Evolutionary conservation across 2,113 vertebrate species (phyloP).

Genomic region (Urocynchramus pylzowi): DNA sequence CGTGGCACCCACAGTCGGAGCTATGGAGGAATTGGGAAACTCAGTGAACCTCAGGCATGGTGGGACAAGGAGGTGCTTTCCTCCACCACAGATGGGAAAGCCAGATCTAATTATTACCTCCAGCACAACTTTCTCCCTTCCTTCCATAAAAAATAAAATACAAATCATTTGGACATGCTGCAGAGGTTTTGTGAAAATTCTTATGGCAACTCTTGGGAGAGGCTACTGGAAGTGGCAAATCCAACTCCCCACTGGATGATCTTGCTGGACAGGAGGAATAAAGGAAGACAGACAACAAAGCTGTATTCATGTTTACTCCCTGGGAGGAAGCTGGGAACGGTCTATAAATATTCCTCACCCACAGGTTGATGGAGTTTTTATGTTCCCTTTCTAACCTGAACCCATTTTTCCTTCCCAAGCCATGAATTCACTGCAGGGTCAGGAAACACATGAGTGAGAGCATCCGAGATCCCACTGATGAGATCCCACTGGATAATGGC

Average conservation of each 20-base stretch:
- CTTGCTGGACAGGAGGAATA: background rate
- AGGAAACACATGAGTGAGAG: background rate
- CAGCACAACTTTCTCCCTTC: background rate
- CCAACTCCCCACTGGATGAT: accelerated
- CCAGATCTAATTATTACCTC: background rate
- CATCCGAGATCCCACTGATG: background rate
- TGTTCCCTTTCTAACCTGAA: background rate
- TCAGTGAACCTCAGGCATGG: accelerated
- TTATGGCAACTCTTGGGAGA: accelerated
- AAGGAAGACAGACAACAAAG: background rate
- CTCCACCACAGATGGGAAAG: background rate
- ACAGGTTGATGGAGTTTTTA: background rate
- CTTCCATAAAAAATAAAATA: background rate
- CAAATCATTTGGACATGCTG: background rate
- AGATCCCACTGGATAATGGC: background rate
- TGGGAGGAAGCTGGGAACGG: background rate
- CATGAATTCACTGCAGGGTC: background rate
- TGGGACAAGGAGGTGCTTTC: background rate
- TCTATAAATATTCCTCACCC: background rate
- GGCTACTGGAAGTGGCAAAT: background rate
- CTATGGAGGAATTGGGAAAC: accelerated
- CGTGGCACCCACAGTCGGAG: background rate
- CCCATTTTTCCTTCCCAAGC: background rate
- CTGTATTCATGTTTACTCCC: background rate
- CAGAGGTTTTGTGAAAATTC: background rate